Percentiles rank a stretch among this genome's conserved stretches.
Conservation (phyloP, 2,113 vertebrate species). For the Myotis brandtii region DNA sequence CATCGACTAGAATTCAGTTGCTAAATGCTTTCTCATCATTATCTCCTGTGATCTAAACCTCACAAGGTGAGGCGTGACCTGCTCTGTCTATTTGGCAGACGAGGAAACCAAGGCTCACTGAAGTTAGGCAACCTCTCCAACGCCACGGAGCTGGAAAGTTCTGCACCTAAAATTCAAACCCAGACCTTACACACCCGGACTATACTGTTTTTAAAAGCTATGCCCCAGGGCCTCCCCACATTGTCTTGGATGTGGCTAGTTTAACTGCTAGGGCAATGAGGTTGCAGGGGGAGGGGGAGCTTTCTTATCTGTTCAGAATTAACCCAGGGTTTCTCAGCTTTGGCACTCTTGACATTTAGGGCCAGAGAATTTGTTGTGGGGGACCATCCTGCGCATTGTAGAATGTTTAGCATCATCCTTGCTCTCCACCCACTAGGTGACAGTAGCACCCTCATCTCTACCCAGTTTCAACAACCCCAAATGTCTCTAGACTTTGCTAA, state of each 20-base stretch:
- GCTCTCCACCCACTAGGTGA: neutral
- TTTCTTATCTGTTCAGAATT: neutral
- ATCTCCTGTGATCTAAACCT: neutral
- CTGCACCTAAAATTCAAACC: neutral
- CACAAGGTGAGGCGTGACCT: neutral
- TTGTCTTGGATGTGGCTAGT: neutral
- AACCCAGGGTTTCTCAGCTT: neutral
- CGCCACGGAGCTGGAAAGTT: neutral
- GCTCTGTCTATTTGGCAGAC: neutral
- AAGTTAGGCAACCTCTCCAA: neutral
- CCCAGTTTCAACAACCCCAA: neutral
- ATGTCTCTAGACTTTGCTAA: neutral
- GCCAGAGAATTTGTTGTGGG: neutral
- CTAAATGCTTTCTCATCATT: neutral
- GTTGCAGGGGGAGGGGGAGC: rapidly evolving
- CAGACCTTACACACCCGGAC: neutral
- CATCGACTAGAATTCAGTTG: neutral
- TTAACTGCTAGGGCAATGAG: neutral
- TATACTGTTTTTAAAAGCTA: neutral
- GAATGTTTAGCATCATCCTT: neutral
- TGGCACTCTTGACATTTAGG: neutral
- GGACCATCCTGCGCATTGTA: neutral
- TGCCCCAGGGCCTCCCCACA: rapidly evolving
- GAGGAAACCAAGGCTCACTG: neutral
- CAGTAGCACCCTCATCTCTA: neutral